Evolutionary conservation across 53 echinoderm and acorn worm species (phyloP).

Genomic region (Antedon mediterranea): DNA sequence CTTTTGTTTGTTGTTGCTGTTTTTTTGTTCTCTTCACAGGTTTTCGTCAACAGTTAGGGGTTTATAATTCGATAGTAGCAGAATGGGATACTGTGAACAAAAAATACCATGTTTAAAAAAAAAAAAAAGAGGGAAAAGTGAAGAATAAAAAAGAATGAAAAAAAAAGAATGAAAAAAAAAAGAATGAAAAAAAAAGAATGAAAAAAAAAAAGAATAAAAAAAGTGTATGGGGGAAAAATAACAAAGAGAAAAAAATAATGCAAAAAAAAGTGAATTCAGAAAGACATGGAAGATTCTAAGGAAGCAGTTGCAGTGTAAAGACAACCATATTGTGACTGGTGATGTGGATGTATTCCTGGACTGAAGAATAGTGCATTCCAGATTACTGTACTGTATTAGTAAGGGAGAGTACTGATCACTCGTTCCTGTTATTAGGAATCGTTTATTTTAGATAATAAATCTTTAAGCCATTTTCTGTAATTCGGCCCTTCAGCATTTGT

Average conservation of each 20-base stretch:
- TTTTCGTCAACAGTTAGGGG: background rate
- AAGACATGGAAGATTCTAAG: background rate
- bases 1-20: background rate
- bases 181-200: no score
- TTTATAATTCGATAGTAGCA: background rate
- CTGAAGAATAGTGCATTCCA: background rate
- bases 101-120: background rate
- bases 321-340: background rate
- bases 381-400: background rate
- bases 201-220: background rate
- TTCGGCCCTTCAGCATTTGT: no score
- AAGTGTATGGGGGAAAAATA: background rate
- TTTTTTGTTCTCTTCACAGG: background rate
- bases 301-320: background rate
- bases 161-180: constrained; percentile 17
- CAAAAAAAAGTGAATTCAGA: background rate
- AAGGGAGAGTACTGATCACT: no score
- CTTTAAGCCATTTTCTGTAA: no score
- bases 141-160: constrained; percentile 19
- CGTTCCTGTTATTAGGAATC: no score
- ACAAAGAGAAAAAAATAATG: background rate
- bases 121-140: constrained; percentile 11
- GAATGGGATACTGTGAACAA: background rate
- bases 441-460: no score
- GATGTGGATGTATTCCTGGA: background rate